Conservation (phyloP, 2,113 vertebrate species). For the Brachirus orientalis region DNA sequence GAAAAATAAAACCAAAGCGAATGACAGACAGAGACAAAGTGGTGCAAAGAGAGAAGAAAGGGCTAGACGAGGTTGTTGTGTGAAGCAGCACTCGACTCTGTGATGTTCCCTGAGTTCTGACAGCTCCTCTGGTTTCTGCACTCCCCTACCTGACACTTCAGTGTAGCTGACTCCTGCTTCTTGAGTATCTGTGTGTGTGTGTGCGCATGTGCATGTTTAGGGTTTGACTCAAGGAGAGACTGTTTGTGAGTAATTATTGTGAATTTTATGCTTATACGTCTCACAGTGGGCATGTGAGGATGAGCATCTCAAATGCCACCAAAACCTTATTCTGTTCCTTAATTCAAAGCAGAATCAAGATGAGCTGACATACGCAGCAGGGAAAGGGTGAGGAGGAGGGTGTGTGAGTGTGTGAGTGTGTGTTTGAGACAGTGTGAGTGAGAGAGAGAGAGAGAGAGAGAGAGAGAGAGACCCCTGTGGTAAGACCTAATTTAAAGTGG, state of each 20-base stretch:
- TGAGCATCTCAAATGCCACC: constrained; percentile 53
- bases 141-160: constrained; percentile 69
- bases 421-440: constrained; percentile 21
- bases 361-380: constrained; percentile 69
- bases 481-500: constrained; percentile 80
- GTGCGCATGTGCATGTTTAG: constrained; percentile 10
- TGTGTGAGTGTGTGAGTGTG: constrained; percentile 3
- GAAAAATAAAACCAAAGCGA: constrained; percentile 18
- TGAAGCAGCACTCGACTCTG: constrained; percentile 43
- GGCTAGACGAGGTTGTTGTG: constrained; percentile 53
- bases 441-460: constrained; percentile 35
- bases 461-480: constrained; percentile 73
- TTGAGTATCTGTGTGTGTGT: constrained; percentile 15
- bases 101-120: constrained; percentile 67
- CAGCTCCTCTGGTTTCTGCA: constrained; percentile 66
- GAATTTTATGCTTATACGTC: constrained; percentile 15
- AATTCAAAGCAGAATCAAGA: constrained; percentile 73
- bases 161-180: constrained; percentile 47
- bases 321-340: constrained; percentile 67
- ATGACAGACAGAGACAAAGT: constrained; percentile 35
- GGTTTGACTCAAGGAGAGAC: constrained; percentile 13
- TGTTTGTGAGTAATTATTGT: constrained; percentile 37
- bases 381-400: constrained; percentile 30
- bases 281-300: constrained; percentile 16
- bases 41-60: constrained; percentile 45